phyloP scores from a whole-genome alignment of 2,113 vertebrate species.

The Indicator maculatus region DNA sequence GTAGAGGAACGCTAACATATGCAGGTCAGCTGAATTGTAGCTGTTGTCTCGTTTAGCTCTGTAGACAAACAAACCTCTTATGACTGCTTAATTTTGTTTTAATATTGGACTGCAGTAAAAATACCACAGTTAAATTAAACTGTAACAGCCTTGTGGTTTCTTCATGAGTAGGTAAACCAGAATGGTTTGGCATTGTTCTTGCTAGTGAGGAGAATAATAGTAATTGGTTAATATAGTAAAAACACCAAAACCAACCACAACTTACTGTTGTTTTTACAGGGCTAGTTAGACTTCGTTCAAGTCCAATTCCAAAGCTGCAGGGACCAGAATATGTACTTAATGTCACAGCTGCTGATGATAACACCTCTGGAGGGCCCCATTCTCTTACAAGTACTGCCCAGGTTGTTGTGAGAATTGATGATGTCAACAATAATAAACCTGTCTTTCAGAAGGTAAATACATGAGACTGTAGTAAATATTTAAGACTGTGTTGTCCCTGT shows the following conservation, averaged over 20 bases:
- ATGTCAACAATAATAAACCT: constrained; percentile 91
- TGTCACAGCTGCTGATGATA: constrained; percentile 87
- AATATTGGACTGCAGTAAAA: background rate
- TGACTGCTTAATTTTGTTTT: background rate
- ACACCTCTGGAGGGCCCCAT: constrained; percentile 82
- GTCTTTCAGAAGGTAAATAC: constrained; percentile 85
- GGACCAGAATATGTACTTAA: constrained; percentile 86
- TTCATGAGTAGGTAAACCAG: background rate
- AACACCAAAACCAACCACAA: background rate
- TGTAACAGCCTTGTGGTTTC: background rate
- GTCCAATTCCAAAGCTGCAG: constrained; percentile 82
- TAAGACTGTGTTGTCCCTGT: background rate
- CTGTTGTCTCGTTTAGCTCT: background rate
- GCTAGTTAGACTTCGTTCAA: constrained; percentile 86
- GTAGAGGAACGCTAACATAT: background rate
- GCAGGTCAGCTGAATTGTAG: background rate
- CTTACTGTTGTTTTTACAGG: constrained; percentile 70
- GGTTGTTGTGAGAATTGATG: constrained; percentile 85
- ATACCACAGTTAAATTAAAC: background rate
- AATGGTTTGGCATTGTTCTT: background rate
- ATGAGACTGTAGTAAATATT: background rate
- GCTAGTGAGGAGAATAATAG: background rate
- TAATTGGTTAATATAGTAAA: background rate
- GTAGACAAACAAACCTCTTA: background rate
- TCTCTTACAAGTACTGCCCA: constrained; percentile 81